A percentile compares a stretch with the other conserved stretches of the same genome.
phyloP scores from a whole-genome alignment of 92 coral and sea anemone species.

The Epizoanthus rinbou region DNA sequence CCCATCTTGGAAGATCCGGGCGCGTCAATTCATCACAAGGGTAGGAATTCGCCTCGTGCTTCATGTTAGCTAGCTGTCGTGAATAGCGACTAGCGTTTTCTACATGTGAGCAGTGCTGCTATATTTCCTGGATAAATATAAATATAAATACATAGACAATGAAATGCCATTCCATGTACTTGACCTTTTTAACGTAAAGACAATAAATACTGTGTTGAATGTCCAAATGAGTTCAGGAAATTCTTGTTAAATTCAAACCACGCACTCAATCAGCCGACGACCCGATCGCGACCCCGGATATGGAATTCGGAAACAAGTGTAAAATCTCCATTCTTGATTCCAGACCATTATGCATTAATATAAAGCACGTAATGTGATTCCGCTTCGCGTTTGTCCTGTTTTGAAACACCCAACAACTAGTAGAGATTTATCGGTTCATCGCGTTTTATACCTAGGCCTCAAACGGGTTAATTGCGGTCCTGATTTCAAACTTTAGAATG shows the following conservation, averaged over 20 bases:
- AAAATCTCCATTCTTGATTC: too few relatives aligned
- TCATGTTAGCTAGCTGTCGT: not conserved
- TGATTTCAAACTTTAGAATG: not conserved
- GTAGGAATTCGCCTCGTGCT: not conserved
- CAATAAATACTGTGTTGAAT: too few relatives aligned
- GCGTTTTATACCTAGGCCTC: not conserved
- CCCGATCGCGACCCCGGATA: too few relatives aligned
- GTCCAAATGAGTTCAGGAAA: too few relatives aligned
- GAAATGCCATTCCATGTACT: not conserved
- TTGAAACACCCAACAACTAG: not conserved
- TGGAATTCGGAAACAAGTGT: too few relatives aligned
- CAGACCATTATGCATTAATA: too few relatives aligned
- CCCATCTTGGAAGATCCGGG: conserved; percentile 72
- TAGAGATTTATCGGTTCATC: not conserved
- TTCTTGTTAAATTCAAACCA: too few relatives aligned
- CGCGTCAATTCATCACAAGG: not conserved
- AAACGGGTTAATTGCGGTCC: not conserved
- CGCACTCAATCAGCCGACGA: too few relatives aligned
- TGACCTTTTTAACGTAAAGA: not conserved
- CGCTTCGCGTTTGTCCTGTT: too few relatives aligned
- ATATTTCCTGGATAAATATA: not conserved
- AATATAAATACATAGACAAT: too few relatives aligned
- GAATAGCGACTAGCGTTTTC: too few relatives aligned
- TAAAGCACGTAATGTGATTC: too few relatives aligned
- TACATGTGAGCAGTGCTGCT: not conserved